Base-by-base conservation (phyloP, 2,888 invertebrate species). In the Sminthurinus aureus region DNA sequence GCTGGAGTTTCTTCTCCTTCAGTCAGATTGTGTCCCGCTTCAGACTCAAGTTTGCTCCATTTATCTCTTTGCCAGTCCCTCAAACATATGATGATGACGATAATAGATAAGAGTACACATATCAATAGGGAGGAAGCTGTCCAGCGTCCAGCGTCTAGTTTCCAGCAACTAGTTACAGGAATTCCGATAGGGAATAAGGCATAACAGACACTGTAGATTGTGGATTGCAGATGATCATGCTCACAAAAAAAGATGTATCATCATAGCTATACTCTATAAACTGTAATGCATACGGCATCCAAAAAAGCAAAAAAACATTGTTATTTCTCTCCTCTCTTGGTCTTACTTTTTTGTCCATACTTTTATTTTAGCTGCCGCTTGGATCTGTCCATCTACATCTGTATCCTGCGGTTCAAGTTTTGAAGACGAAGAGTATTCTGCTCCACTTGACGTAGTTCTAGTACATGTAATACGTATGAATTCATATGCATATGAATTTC, bases 11-110 rank as follows among this genome's bases (percentile, higher is more conserved):
- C 4, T 58, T 15, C 58, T 15, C 58, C 2, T 24, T 24, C 71
- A 71, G 71, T 24, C 71, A 71, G 8, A 26, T 24, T 71, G 24
- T 71, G 24, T 69, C 69, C 58, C 15, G 9, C 58, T n/a, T n/a
- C n/a, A n/a, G n/a, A n/a, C n/a, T 18, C 58, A 4, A 71, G 13
- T 71, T 71, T 71, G 24, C 71, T 71, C 71, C 66, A 82, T 76
- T 82, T 82, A 75, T 82, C 82, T 82, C 76, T 38, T 13, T 24
- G n/a, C 76, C 58, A 75, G 82, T 76, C 76, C 15, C n/a, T 51
- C 13, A 13, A 82, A 75, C 82, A 82, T 82, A 82, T 82, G 82
- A 82, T 76, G 82, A 82, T 82, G 38, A 38, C 38, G 82, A 82
- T 75, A 58, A 82, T 67, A 82, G 82, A 82, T 76, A 81, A 58